Evolutionary conservation across 1,140 invertebrate species (phyloP), one percentile per base, ranked within the genome.

Genomic region (Lucilia sericata): DNA sequence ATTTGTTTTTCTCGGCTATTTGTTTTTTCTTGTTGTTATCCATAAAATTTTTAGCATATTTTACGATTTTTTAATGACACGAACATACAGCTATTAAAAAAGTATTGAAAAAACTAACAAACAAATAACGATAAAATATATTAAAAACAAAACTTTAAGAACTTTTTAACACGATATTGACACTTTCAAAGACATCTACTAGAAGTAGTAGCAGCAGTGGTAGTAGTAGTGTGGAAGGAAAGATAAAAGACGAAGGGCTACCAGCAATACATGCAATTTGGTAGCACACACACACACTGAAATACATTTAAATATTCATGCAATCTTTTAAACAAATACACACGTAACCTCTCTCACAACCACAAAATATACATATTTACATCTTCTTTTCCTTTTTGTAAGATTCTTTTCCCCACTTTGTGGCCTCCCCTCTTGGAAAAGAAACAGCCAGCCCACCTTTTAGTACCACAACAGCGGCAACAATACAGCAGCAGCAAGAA

Each of bases 111-210:
- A 21, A 70, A 70, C n/a, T 21, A n/a, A 70, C 21, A 70, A 70
- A 70, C 19, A 70, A 60, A 14, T n/a, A 60, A 60, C 55, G 5
- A 60, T 60, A n/a, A 60, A 60, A n/a, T n/a, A 17, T n/a, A 60
- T 17, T 17, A 60, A 60, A n/a, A 60, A 70, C 8, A 70, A 70
- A 70, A 70, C 65, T 70, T 70, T 70, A 70, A 70, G 65, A 70
- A 70, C 65, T 70, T 70, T 70, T 70, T 70, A 70, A 70, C 65
- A 70, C 65, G 65, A 70, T 70, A 70, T 70, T 70, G 65, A 70
- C 65, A 70, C 65, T 70, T 70, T 70, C 19, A 70, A 70, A 70
- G 65, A 70, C 65, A 70, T 21, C 55, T 0, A 21, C 7, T 21
- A 70, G 21, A 9, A 5, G 21, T n/a, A 21, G 19, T 21, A 70